phyloP scores from a whole-genome alignment of 1,140 invertebrate species.

The Wasmannia auropunctata region DNA sequence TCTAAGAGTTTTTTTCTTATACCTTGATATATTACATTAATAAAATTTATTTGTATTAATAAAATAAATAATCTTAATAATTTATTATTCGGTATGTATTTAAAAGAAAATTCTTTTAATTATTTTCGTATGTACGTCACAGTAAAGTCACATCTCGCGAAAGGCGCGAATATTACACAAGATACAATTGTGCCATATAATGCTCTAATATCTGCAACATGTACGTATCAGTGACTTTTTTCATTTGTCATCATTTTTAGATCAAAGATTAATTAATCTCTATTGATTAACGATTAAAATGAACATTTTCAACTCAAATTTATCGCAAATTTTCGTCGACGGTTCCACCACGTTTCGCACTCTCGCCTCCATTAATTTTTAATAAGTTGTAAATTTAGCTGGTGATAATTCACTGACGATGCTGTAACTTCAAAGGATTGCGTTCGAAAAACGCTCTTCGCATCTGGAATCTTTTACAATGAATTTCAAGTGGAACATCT shows the following conservation, averaged over 20 bases:
- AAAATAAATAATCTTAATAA: neutral
- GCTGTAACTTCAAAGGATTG: neutral
- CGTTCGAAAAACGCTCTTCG: neutral
- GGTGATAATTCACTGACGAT: neutral
- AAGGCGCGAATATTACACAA: neutral
- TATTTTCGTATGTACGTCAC: neutral
- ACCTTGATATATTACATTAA: too few relatives aligned
- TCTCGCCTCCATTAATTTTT: neutral
- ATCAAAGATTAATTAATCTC: neutral
- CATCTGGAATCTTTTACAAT: constrained; percentile 1
- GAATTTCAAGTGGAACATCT: constrained; percentile 71
- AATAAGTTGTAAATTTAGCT: constrained; percentile 30
- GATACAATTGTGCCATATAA: neutral
- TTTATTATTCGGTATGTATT: neutral
- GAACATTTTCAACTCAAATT: constrained; percentile 7
- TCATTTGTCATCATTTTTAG: neutral
- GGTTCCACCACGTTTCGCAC: neutral
- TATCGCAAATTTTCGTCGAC: neutral
- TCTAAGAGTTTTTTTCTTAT: neutral
- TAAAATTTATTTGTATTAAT: neutral
- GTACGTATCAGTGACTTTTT: neutral
- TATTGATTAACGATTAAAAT: neutral
- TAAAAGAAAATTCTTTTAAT: neutral
- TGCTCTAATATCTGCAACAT: neutral
- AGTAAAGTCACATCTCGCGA: neutral